phyloP scores from a whole-genome alignment of 2,113 vertebrate genomes.

The Notothenia coriiceps region DNA sequence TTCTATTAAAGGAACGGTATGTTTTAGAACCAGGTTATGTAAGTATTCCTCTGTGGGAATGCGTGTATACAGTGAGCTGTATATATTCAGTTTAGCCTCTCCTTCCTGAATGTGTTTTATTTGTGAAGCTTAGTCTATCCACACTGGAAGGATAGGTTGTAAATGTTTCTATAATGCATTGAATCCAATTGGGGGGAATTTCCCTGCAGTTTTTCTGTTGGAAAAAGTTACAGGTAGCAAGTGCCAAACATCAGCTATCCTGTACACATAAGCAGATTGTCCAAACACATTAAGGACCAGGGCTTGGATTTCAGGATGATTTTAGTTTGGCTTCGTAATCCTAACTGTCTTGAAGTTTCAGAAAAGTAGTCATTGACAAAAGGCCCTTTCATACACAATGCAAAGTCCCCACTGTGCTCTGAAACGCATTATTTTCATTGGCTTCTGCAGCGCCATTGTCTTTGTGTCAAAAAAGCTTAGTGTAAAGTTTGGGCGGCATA shows the following conservation, averaged over 20 bases:
- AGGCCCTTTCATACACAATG: no score
- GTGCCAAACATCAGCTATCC: background rate
- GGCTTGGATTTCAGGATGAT: background rate
- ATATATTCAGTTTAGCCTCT: background rate
- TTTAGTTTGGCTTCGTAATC: background rate
- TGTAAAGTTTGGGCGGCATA: no score
- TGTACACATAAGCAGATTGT: background rate
- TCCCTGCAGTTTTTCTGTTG: background rate
- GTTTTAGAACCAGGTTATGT: slow-evolving; percentile 1
- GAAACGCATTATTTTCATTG: no score
- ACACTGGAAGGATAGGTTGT: background rate
- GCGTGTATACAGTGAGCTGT: slow-evolving; percentile 1
- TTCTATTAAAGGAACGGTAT: background rate
- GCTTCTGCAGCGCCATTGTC: no score
- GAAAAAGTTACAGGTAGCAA: background rate
- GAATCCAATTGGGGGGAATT: background rate
- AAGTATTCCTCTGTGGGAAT: background rate
- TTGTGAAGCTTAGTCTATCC: background rate
- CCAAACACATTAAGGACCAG: background rate
- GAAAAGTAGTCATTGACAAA: no score
- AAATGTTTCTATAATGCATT: background rate
- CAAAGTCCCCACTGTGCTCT: no score
- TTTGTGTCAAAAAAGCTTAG: no score
- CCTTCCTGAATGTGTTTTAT: background rate
- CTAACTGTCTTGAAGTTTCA: background rate